Evolutionary conservation across 2,797 vertebrate species (phyloP), one percentile per base, ranked within the genome.

Genomic region (Eurystomus glaucurus): DNA sequence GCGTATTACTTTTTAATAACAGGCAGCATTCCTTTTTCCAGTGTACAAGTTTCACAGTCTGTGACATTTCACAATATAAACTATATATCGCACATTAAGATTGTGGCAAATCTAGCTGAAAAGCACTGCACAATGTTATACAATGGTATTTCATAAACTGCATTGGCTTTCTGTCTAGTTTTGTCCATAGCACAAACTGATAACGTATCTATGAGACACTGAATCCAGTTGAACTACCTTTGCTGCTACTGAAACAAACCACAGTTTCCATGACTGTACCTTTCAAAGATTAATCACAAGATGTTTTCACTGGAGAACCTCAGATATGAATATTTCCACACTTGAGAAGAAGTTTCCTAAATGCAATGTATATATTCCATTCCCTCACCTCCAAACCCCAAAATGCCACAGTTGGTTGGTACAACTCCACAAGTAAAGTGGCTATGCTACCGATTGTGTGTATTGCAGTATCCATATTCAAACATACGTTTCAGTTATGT

Each of bases 221-320:
- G 77, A 89, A 89, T 58, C 60, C 51, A 55, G 29, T 1, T 46
- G 37, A 68, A 84, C 18, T 35, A 45, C 33, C n/a, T 66, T 74
- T 74, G 82, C 55, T 55, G 35, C 80, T 78, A 20, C 37, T 46
- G 50, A 91, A 93, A 87, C 52, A 72, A 95, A 76, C 11, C 28
- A 74, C 28, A 31, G 16, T 77, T 70, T 28, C 69, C n/a, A 1
- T 60, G 35, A 81, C 65, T 41, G 37, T 21, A 81, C 14, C 64
- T 84, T 78, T 64, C 11, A 39, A 69, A 86, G 33, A 75, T 41
- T 35, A 78, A 84, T 17, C 15, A 65, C 28, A 78, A 6, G 14
- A 3, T 29, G 71, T 64, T 88, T 81, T 61, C 65, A 75, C 52
- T 17, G 45, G 25, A 88, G 6, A 95, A 15, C 6, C 50, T 61